Evolutionary conservation across 1,140 invertebrate genomes (phyloP), one percentile per base, ranked within the genome.

Genomic region (Armadillidium nasatum): DNA sequence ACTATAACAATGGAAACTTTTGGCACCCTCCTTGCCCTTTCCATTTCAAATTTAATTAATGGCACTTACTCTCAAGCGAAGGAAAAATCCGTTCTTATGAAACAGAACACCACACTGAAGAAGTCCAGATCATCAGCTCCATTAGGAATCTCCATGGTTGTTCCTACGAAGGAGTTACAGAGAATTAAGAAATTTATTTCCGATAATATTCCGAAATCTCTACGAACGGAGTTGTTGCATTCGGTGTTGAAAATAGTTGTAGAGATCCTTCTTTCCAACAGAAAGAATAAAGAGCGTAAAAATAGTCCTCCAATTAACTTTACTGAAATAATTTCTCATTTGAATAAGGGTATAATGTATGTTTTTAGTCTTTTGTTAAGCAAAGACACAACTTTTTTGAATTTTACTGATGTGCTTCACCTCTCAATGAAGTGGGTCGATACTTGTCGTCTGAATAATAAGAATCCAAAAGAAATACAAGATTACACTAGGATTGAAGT

Each of bases 381-480:
- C 19, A 44, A 75, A 10, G 33, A 67, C 2, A 68, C 78, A 0
- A 76, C 72, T 4, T 67, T 22, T 21, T 45, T 80, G 1, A 72
- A 80, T 46, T 67, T 80, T 22, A 78, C 67, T 10, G 54, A 72
- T 4, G n/a, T 80, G 9, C 72, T 76, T 19, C 79, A 80, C 44
- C 73, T 78, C 10, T 19, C 21, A 7, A 76, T 80, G 22, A 80
- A 80, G 45, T 80, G 76, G 74, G 74, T 80, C 1, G 75, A 77
- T 10, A 76, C 76, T 0, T 78, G 74, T 71, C 75, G 73, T 21
- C 50, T 80, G 0, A 75, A 67, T 22, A 78, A 78, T 45, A 21
- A 68, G 2, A 54, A 78, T 69, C 79, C 79, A n/a, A 78, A 33
- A 33, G 33, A 33, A 33, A 33, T 33, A 33, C 33, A 33, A 33